A percentile compares a stretch with the other conserved stretches of the same genome.
Evolutionary conservation across 2,797 vertebrate species (phyloP).

Genomic region (Ambastaia sidthimunki): DNA sequence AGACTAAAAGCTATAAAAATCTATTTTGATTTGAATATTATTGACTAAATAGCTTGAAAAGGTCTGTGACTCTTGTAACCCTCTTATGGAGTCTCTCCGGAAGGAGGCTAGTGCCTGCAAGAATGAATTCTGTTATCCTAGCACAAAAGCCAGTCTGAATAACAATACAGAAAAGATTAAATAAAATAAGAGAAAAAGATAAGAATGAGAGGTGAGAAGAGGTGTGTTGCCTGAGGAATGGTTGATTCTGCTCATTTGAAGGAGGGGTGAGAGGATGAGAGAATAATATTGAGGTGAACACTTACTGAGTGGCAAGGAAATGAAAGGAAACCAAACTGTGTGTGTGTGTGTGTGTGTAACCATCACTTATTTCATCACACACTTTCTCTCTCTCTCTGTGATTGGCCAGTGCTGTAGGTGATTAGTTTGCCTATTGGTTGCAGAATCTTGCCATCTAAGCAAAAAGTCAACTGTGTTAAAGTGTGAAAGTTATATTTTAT

Average conservation of each 20-base stretch:
- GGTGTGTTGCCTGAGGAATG: not conserved
- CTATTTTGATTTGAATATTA: not conserved
- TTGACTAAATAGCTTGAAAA: not conserved
- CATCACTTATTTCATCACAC: not conserved
- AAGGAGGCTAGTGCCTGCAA: not conserved
- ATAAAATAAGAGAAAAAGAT: not conserved
- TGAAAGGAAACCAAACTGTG: conserved; percentile 11
- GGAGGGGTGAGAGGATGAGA: conserved; percentile 4
- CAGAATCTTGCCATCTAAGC: not conserved
- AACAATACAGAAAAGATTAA: not conserved
- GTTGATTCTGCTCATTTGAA: conserved; percentile 27
- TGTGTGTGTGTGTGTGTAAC: not conserved
- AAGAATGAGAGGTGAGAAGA: conserved; percentile 14
- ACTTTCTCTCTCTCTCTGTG: conserved; percentile 53
- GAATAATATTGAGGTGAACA: conserved; percentile 37
- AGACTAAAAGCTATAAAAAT: not conserved
- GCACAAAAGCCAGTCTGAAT: conserved; percentile 3
- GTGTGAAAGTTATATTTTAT: too few relatives aligned
- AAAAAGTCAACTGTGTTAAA: not conserved
- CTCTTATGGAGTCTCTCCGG: not conserved
- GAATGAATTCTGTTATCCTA: conserved; percentile 4
- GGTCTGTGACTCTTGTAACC: not conserved
- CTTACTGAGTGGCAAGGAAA: conserved; percentile 18
- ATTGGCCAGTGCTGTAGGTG: conserved; percentile 50
- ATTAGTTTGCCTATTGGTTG: conserved; percentile 11